A percentile compares a stretch with the other conserved stretches of the same genome.
These are phyloP conservation scores for Caenorhabditis macrosperma DNA, from an alignment of 2,888 invertebrate genomes.

Conservation along the genomic window DNA sequence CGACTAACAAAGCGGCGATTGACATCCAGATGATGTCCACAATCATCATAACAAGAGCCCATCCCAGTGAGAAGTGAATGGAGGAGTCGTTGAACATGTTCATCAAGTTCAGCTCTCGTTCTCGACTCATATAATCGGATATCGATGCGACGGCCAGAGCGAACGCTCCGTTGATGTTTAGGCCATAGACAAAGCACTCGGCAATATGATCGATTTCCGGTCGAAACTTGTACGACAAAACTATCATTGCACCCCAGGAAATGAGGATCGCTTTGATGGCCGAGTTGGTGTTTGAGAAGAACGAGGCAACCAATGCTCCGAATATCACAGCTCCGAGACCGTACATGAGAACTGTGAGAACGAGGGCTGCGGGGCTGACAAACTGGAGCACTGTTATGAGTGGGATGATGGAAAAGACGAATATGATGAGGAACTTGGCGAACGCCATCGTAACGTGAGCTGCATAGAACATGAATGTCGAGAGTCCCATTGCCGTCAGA, in stretches of 20 bases:
- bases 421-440: conserved; percentile 70
- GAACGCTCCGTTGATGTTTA: conserved; percentile 60
- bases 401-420: conserved; percentile 65
- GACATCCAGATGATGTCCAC: conserved; percentile 71
- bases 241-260: conserved; percentile 54
- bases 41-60: conserved; percentile 74
- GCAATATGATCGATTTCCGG: conserved; percentile 50
- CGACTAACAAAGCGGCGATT: conserved; percentile 45
- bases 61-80: conserved; percentile 70
- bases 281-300: conserved; percentile 61
- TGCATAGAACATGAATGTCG: conserved; percentile 73
- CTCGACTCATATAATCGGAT: conserved; percentile 68
- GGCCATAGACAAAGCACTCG: conserved; percentile 49
- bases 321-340: conserved; percentile 64
- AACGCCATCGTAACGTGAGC: conserved; percentile 74
- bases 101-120: conserved; percentile 32
- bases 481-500: conserved; percentile 77
- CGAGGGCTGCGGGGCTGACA: conserved; percentile 54
- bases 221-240: conserved; percentile 36
- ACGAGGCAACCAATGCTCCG: conserved; percentile 62
- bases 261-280: conserved; percentile 64
- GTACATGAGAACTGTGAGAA: conserved; percentile 61
- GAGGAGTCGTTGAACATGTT: conserved; percentile 64
- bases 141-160: conserved; percentile 60
- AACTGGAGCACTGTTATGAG: conserved; percentile 60